Evolutionary conservation across 2,113 vertebrate genomes (phyloP).

Genomic region (Cettia cetti): DNA sequence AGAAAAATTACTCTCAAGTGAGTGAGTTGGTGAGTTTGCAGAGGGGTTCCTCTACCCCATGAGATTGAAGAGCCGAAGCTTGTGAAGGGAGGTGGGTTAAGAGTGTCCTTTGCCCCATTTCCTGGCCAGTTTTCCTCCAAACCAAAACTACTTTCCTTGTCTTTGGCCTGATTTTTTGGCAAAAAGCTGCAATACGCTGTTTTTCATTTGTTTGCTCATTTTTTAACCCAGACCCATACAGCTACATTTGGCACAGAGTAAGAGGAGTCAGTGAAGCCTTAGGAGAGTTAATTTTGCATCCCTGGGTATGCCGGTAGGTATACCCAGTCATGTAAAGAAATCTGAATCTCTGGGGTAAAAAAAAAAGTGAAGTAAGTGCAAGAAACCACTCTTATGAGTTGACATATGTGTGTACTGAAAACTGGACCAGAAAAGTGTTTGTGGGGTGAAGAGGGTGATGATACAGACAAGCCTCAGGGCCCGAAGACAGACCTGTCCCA

Average conservation of each 20-base stretch:
- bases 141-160: neutral
- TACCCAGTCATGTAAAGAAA: neutral
- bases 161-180: neutral
- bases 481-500: neutral
- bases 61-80: fast-evolving
- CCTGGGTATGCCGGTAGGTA: neutral
- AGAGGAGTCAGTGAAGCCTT: neutral
- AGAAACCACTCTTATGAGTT: neutral
- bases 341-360: neutral
- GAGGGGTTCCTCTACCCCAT: neutral
- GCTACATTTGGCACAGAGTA: neutral
- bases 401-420: neutral
- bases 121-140: neutral
- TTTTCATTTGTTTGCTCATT: neutral
- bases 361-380: neutral
- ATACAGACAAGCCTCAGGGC: neutral
- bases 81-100: neutral
- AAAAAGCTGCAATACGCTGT: neutral
- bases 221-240: neutral
- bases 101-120: neutral
- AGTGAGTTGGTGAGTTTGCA: neutral
- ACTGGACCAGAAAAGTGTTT: neutral
- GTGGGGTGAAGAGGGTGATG: neutral
- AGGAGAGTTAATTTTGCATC: neutral
- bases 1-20: neutral